Percentiles rank a stretch among this genome's conserved stretches.
Evolutionary conservation across 2,113 vertebrate genomes (phyloP).

Genomic region (Erinaceus europaeus): DNA sequence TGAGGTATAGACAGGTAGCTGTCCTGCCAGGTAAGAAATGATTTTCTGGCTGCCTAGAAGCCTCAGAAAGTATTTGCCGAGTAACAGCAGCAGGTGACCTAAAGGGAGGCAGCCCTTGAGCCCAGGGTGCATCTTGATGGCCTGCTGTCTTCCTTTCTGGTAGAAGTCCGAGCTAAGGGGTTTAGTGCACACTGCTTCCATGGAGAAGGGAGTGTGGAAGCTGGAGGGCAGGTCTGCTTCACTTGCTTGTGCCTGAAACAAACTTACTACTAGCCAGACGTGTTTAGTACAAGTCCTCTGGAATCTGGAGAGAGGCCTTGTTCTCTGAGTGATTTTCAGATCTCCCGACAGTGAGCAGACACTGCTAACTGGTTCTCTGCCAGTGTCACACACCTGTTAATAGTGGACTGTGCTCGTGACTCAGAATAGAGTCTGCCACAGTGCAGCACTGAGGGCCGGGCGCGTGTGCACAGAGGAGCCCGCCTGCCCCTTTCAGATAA

Average conservation of each 20-base stretch:
- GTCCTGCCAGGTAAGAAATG: background rate
- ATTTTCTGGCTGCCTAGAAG: background rate
- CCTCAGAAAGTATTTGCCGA: no score
- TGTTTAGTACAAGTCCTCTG: background rate
- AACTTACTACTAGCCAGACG: background rate
- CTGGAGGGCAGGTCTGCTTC: background rate
- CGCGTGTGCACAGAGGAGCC: accelerated
- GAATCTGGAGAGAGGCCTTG: background rate
- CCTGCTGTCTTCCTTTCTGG: background rate
- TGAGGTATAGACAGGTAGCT: background rate
- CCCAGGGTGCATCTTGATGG: background rate
- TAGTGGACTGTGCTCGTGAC: background rate
- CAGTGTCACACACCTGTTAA: background rate
- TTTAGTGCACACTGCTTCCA: accelerated
- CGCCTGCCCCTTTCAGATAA: background rate
- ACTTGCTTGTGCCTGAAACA: background rate
- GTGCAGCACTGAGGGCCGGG: background rate
- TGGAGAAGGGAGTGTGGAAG: background rate
- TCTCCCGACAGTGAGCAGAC: background rate
- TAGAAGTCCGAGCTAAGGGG: background rate
- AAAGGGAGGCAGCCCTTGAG: background rate
- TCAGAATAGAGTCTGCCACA: background rate
- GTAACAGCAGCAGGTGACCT: no score
- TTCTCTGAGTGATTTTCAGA: constrained; percentile 2
- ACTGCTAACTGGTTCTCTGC: background rate